Percentiles rank a stretch among this genome's conserved stretches.
Conservation (phyloP, 2,797 vertebrate genomes). For the Heliangelus exortis region DNA sequence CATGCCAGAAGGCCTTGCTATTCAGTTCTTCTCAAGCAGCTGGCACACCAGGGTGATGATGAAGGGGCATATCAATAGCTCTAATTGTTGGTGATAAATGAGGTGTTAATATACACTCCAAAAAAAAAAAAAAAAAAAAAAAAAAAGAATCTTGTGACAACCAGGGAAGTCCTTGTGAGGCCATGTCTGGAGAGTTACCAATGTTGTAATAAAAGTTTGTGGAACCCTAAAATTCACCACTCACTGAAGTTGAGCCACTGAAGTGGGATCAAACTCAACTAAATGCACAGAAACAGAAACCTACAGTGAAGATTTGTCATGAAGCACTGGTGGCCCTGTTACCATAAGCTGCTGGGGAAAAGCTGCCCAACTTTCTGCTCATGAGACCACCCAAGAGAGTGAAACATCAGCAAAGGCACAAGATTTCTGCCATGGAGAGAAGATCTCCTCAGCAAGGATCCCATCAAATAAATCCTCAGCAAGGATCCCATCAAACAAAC, state of each 20-base stretch:
- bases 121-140: not conserved
- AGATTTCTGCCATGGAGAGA: not conserved
- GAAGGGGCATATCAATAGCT: accelerated
- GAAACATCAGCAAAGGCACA: accelerated
- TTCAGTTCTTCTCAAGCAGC: not conserved
- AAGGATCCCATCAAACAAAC: not conserved
- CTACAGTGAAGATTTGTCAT: not conserved
- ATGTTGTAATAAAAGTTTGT: not conserved
- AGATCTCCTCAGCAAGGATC: not conserved
- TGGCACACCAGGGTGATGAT: not conserved
- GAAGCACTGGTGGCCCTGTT: not conserved
- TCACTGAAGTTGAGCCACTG: not conserved
- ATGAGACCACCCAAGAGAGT: not conserved
- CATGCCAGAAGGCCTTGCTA: not conserved
- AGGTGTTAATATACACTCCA: not conserved
- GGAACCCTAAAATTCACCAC: not conserved
- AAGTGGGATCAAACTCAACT: not conserved
- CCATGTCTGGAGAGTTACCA: not conserved
- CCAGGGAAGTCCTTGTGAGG: not conserved
- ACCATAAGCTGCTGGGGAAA: not conserved
- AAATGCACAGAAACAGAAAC: accelerated
- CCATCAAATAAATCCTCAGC: not conserved
- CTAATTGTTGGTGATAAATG: not conserved
- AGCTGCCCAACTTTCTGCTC: not conserved
- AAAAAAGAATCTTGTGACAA: not conserved